Percentiles rank a stretch among this genome's conserved stretches.
Evolutionary conservation across 37 sponge, comb jelly and placozoan species (phyloP).

Genomic region (Beroe ovata): DNA sequence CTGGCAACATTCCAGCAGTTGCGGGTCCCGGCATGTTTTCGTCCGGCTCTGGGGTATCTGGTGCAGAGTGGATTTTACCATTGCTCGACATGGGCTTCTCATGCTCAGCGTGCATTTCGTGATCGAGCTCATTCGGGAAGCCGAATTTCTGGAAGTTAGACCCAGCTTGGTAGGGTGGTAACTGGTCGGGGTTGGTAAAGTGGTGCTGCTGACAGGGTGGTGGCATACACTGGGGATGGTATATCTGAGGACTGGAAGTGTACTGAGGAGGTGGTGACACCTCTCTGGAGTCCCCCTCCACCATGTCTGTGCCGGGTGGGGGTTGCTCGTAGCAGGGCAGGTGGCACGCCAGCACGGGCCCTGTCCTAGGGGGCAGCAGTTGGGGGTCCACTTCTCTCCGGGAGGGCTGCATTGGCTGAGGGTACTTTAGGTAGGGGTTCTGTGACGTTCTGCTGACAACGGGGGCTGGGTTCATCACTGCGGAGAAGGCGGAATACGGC

Average conservation of each 20-base stretch:
- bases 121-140: neutral
- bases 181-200: neutral
- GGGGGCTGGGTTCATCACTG: neutral
- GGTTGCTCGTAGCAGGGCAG: neutral
- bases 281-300: neutral
- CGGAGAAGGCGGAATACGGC: slow-evolving; percentile 10
- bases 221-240: neutral
- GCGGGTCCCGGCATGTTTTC: slow-evolving; percentile 13
- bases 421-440: slow-evolving; percentile 35
- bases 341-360: slow-evolving; percentile 5
- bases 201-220: neutral
- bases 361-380: slow-evolving; percentile 1
- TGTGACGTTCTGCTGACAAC: neutral
- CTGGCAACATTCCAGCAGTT: neutral
- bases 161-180: slow-evolving; percentile 37
- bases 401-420: neutral
- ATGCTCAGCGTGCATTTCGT: neutral
- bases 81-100: neutral
- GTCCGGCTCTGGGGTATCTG: neutral
- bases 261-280: slow-evolving; percentile 20
- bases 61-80: neutral
- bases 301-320: neutral
- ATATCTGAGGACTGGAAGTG: slow-evolving; percentile 16
- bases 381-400: slow-evolving; percentile 37
- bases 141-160: slow-evolving; percentile 55